phyloP scores from a whole-genome alignment of 2,888 invertebrate genomes.

The Gasteruption jaculator region DNA sequence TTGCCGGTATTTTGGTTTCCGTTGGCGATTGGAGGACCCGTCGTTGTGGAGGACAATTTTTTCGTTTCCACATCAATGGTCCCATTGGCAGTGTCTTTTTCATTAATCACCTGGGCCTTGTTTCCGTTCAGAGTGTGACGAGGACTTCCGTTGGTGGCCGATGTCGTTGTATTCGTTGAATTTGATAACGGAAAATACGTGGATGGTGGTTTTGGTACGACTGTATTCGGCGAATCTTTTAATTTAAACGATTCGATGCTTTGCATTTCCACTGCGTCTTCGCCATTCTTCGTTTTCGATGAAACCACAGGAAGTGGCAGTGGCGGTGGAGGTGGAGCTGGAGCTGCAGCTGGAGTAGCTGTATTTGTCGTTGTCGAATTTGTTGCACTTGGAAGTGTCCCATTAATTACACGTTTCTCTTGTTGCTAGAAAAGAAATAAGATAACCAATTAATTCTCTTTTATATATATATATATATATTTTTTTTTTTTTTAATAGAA shows the following conservation, averaged over 20 bases:
- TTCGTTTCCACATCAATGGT: constrained; percentile 42
- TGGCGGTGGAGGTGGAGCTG: constrained; percentile 34
- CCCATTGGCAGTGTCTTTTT: constrained; percentile 50
- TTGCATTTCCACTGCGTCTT: constrained; percentile 68
- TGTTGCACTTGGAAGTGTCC: too few species aligned
- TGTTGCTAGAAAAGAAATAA: constrained; percentile 33
- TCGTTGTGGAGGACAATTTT: constrained; percentile 20
- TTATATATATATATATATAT: too few species aligned
- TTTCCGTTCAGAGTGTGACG: constrained; percentile 35
- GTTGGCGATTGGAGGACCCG: constrained; percentile 7
- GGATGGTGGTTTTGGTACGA: constrained; percentile 64
- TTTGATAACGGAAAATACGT: constrained; percentile 59
- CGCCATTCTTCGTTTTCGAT: constrained; percentile 35
- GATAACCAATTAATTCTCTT: too few species aligned
- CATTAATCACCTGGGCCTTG: constrained; percentile 15
- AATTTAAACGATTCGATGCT: constrained; percentile 72
- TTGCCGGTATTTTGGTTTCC: constrained; percentile 14
- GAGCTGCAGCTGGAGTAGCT: constrained; percentile 14
- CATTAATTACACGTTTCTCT: constrained; percentile 35
- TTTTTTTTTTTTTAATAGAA: too few species aligned
- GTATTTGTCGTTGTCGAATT: constrained; percentile 3
- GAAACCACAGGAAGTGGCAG: constrained; percentile 35
- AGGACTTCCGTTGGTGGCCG: constrained; percentile 36
- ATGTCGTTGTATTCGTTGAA: constrained; percentile 21
- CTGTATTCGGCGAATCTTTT: constrained; percentile 60